These are phyloP conservation scores for Lacanobia wlatinum DNA, from an alignment of 2,888 invertebrate genomes.

Conservation along the genomic window DNA sequence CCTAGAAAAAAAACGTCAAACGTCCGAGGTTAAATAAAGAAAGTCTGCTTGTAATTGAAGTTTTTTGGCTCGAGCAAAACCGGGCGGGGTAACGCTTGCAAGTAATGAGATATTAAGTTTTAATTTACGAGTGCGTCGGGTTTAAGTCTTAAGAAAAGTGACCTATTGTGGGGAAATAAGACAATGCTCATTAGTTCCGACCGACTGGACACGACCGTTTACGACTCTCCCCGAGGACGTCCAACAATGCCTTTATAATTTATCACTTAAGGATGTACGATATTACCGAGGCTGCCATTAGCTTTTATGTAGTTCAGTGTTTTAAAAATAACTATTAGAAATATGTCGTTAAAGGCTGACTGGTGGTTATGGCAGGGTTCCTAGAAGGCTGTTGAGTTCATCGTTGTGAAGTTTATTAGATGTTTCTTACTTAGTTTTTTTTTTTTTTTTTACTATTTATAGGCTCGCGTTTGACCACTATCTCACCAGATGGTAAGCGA, in stretches of 20 bases:
- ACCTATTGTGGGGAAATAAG: constrained; percentile 89
- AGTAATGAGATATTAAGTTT: constrained; percentile 89
- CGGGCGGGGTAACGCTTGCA: constrained; percentile 83
- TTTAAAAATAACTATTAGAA: constrained; percentile 49
- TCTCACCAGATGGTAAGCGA: no score
- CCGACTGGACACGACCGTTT: constrained; percentile 83
- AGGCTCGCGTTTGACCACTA: no score
- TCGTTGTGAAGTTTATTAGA: constrained; percentile 28
- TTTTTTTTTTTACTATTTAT: no score
- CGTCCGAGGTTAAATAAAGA: constrained; percentile 61
- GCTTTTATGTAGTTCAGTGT: constrained; percentile 61
- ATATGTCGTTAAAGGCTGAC: constrained; percentile 28
- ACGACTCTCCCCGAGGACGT: constrained; percentile 74
- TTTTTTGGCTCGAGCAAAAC: constrained; percentile 80
- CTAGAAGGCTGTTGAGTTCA: constrained; percentile 21
- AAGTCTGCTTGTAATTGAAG: constrained; percentile 71
- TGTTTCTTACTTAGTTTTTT: neutral
- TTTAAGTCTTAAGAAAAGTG: constrained; percentile 88
- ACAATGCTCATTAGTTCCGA: constrained; percentile 88
- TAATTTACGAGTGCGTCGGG: constrained; percentile 88
- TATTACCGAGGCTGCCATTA: constrained; percentile 71
- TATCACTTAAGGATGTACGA: constrained; percentile 82
- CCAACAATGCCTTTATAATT: constrained; percentile 87
- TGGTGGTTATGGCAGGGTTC: constrained; percentile 16
- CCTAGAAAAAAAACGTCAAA: constrained; percentile 38